These are phyloP conservation scores for Rhinoderma darwinii DNA, from an alignment of 2,113 vertebrate species.

Conservation along the genomic window DNA sequence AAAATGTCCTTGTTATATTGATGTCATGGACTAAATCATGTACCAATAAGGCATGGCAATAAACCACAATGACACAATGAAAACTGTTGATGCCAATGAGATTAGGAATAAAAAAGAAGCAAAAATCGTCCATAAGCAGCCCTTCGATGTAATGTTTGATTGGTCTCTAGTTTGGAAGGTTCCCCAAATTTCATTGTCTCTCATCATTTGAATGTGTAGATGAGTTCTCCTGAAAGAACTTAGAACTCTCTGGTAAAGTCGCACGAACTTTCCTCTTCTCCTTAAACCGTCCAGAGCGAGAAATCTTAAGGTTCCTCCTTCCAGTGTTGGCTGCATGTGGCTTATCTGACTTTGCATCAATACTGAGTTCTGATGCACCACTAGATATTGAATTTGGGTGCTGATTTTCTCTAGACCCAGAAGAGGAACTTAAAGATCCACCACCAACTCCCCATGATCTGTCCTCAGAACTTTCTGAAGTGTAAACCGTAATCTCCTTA, in stretches of 20 bases:
- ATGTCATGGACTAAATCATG: background rate
- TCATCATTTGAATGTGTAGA: slow-evolving; percentile 55
- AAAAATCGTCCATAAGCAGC: background rate
- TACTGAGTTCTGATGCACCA: slow-evolving; percentile 35
- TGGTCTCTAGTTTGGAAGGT: background rate
- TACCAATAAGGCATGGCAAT: background rate
- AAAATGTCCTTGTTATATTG: background rate
- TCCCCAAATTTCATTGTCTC: slow-evolving; percentile 56
- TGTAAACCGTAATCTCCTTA: slow-evolving; percentile 66
- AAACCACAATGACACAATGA: background rate
- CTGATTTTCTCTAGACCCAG: slow-evolving; percentile 66
- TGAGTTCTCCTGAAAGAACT: slow-evolving; percentile 73
- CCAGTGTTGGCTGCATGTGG: slow-evolving; percentile 75
- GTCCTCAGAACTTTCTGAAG: slow-evolving; percentile 39
- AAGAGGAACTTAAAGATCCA: slow-evolving; percentile 36
- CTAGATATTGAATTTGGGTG: slow-evolving; percentile 54
- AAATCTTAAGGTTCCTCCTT: slow-evolving; percentile 87
- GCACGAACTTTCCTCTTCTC: slow-evolving; percentile 83
- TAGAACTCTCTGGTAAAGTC: slow-evolving; percentile 75
- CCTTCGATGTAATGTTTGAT: background rate
- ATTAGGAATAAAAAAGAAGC: background rate
- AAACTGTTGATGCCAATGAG: background rate
- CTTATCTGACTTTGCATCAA: slow-evolving; percentile 42
- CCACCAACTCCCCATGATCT: slow-evolving; percentile 23
- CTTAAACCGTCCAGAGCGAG: slow-evolving; percentile 91